Conservation (phyloP, 2,113 vertebrate species). For the Noturus placidus region DNA sequence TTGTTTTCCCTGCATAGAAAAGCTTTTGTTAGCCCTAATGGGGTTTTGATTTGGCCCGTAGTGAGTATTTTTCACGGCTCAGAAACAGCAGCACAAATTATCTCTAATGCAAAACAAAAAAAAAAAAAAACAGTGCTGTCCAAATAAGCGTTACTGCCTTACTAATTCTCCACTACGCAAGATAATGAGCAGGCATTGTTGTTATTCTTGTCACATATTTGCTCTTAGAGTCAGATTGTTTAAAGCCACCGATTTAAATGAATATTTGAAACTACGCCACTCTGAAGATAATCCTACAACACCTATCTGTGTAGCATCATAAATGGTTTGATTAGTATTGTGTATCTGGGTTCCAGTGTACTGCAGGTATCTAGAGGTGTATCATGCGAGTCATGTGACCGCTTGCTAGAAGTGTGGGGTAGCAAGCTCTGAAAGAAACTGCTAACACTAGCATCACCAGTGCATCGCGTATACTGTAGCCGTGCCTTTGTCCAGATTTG, state of each 20-base stretch:
- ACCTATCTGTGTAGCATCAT: background rate
- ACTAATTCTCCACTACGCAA: background rate
- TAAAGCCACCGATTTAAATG: background rate
- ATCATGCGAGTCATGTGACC: background rate
- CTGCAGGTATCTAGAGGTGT: background rate
- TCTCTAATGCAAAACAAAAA: background rate
- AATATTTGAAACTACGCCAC: background rate
- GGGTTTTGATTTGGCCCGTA: constrained; percentile 46
- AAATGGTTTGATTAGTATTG: background rate
- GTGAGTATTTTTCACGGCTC: constrained; percentile 26
- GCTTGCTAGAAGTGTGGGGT: background rate
- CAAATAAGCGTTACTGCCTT: background rate
- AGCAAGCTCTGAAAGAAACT: background rate
- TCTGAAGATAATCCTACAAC: background rate
- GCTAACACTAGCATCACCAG: background rate
- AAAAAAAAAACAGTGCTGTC: background rate
- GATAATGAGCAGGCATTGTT: background rate
- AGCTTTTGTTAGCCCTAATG: constrained; percentile 13
- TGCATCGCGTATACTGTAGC: background rate
- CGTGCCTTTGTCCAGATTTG: background rate
- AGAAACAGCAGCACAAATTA: constrained; percentile 17
- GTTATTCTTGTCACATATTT: background rate
- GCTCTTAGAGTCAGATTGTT: background rate
- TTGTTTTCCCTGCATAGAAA: background rate
- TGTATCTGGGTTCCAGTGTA: background rate